A percentile compares a stretch with the other conserved stretches of the same genome.
These are phyloP conservation scores for Portevinia maculata DNA, from an alignment of 2,888 invertebrate genomes.

Conservation along the genomic window DNA sequence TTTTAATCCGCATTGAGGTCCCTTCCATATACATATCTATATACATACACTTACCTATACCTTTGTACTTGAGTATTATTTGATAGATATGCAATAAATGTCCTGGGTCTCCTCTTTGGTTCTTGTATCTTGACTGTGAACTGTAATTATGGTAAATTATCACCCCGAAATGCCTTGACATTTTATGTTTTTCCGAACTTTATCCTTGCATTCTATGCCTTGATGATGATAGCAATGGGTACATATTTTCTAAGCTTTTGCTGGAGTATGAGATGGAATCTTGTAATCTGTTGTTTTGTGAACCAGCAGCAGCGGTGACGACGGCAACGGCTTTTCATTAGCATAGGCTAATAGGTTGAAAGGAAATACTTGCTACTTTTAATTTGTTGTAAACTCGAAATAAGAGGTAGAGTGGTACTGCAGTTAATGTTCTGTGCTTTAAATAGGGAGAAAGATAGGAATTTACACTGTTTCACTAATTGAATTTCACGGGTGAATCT, in stretches of 20 bases:
- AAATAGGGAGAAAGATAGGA: not conserved
- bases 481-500: no score
- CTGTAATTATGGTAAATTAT: constrained; percentile 72
- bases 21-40: constrained; percentile 15
- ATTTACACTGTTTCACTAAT: not conserved
- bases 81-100: constrained; percentile 72
- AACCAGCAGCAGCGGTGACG: constrained; percentile 3
- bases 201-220: constrained; percentile 59
- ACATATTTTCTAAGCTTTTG: constrained; percentile 38
- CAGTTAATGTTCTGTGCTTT: not conserved
- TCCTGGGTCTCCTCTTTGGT: constrained; percentile 22
- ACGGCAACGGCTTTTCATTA: constrained; percentile 44
- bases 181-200: constrained; percentile 63
- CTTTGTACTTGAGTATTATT: constrained; percentile 41
- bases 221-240: constrained; percentile 10
- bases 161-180: constrained; percentile 67
- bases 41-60: constrained; percentile 13
- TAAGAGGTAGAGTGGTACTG: not conserved
- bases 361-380: constrained; percentile 66
- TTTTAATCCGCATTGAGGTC: constrained; percentile 67
- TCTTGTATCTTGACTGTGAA: constrained; percentile 43
- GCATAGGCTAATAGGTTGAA: constrained; percentile 69
- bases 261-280: constrained; percentile 17
- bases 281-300: constrained; percentile 53
- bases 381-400: constrained; percentile 43